These are phyloP conservation scores for Cassiopea xamachana DNA, from an alignment of 30 jellyfish, hydroid and myxozoan species.

Conservation along the genomic window DNA sequence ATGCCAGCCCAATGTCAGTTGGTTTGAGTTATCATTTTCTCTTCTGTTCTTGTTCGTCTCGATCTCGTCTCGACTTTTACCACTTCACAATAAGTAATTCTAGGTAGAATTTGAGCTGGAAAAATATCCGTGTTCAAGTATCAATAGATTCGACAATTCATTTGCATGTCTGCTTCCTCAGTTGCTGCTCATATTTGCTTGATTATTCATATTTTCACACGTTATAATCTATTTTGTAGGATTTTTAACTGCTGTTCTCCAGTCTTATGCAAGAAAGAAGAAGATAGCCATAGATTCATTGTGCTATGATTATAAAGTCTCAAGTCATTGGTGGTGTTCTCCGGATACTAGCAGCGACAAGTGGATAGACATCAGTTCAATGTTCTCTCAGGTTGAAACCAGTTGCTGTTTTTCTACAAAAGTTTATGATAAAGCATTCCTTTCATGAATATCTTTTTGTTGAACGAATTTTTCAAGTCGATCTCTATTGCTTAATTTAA, in stretches of 20 bases:
- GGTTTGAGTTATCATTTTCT: no score
- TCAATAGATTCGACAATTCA: no score
- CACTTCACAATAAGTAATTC: no score
- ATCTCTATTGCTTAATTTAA: no score
- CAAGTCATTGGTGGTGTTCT: conserved; percentile 43
- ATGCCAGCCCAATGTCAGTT: no score
- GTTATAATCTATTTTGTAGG: conserved; percentile 16
- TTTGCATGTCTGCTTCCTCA: conserved; percentile 71
- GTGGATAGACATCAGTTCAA: conserved; percentile 26
- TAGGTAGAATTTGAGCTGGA: no score
- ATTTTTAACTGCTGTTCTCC: conserved; percentile 76
- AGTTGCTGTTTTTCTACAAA: not conserved
- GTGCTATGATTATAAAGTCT: conserved; percentile 35
- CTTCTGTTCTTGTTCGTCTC: no score
- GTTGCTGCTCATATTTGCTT: not conserved
- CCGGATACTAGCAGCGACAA: conserved; percentile 57
- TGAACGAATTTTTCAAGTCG: not conserved
- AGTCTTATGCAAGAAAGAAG: conserved; percentile 71
- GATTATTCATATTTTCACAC: not conserved
- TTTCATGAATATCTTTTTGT: not conserved
- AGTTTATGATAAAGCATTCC: not conserved
- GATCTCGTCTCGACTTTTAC: no score
- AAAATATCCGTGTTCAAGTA: no score
- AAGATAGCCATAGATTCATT: conserved; percentile 67
- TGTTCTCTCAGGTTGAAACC: conserved; percentile 31